Conservation (phyloP, 2,888 invertebrate species). For the Caenorhabditis doughertyi region DNA sequence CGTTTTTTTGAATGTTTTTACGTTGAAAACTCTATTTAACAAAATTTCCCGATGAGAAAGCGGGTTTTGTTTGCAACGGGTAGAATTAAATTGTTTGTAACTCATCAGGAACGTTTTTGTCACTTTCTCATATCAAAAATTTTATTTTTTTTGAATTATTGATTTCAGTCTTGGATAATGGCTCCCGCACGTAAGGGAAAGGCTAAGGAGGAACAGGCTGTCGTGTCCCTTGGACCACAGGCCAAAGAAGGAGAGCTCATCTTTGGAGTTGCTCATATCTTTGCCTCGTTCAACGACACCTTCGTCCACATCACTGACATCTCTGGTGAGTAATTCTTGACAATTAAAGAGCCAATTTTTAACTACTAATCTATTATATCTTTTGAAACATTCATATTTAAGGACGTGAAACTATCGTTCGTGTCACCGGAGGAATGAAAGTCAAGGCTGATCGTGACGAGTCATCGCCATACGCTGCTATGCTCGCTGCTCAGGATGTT, state of each 20-base stretch:
- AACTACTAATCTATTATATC: too few species aligned
- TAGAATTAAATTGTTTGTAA: too few species aligned
- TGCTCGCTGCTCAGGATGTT: slow-evolving; percentile 99
- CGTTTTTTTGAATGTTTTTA: slow-evolving; percentile 25
- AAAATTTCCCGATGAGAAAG: too few species aligned
- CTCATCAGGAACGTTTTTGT: not conserved
- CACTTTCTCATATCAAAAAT: not conserved
- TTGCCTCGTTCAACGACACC: slow-evolving; percentile 99
- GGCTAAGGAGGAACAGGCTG: slow-evolving; percentile 96
- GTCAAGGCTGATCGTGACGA: slow-evolving; percentile 99
- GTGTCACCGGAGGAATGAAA: slow-evolving; percentile 96
- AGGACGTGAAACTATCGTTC: slow-evolving; percentile 85
- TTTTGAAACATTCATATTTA: slow-evolving; percentile 14
- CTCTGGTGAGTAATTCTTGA: slow-evolving; percentile 88
- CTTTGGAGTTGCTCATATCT: slow-evolving; percentile 99
- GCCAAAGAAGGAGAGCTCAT: slow-evolving; percentile 93
- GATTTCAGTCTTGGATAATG: slow-evolving; percentile 77
- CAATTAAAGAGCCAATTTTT: too few species aligned
- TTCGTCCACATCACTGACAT: slow-evolving; percentile 99
- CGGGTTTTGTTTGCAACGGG: too few species aligned
- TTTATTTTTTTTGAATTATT: not conserved
- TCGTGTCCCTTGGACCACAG: slow-evolving; percentile 87
- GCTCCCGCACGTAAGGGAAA: slow-evolving; percentile 98
- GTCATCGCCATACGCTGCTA: slow-evolving; percentile 99
- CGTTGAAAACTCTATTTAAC: slow-evolving; percentile 7